phyloP scores from a whole-genome alignment of 2,113 vertebrate genomes.

The Gyps fulvus region DNA sequence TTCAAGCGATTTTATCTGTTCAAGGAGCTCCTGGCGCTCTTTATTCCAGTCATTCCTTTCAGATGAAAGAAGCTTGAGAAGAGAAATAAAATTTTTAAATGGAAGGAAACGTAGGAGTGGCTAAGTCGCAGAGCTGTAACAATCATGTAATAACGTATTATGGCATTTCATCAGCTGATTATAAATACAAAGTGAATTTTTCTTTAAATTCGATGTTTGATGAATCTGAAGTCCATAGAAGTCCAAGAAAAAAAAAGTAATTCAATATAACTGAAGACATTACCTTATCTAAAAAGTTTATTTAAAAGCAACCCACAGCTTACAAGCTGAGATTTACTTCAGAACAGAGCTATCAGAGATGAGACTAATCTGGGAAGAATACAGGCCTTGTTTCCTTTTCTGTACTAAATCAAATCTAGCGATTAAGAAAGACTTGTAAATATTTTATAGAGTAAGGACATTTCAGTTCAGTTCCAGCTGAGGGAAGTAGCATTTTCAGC shows the following conservation, averaged over 20 bases:
- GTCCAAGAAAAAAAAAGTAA: background rate
- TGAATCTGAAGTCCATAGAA: background rate
- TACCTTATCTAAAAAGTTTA: background rate
- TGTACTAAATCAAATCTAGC: background rate
- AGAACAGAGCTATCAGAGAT: background rate
- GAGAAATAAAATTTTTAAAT: background rate
- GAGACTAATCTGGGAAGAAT: background rate
- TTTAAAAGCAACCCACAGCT: background rate
- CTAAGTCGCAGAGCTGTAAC: background rate
- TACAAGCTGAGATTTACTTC: background rate
- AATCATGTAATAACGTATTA: background rate
- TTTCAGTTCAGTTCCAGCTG: background rate
- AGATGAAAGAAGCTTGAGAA: constrained; percentile 80
- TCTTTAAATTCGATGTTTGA: background rate
- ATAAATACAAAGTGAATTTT: background rate
- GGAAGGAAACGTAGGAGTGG: background rate
- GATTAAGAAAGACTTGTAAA: background rate
- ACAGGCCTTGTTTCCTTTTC: background rate
- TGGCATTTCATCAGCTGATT: background rate
- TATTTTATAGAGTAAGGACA: background rate
- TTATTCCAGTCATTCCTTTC: constrained; percentile 78
- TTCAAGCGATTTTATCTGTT: constrained; percentile 74
- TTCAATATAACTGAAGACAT: background rate
- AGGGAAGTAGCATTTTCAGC: background rate
- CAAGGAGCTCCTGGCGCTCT: constrained; percentile 75